Base-by-base conservation (phyloP, 2,797 vertebrate species). In the Rhinogobio ventralis region DNA sequence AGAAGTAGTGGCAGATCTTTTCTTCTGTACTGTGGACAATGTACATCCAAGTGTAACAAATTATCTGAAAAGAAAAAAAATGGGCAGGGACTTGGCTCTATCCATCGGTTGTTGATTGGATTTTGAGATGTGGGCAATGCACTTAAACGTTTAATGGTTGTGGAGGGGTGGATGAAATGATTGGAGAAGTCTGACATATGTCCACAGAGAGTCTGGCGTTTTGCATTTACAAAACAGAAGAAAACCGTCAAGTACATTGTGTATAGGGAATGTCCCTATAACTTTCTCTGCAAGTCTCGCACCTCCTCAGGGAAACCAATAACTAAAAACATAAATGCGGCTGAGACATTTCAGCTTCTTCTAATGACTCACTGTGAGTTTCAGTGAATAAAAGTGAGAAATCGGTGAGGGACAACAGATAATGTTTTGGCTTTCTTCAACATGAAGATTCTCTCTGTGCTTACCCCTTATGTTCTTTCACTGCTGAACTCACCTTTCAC, bases 241-340 rank as follows among this genome's bases (percentile, higher is more conserved):
- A 62, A 49, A 49, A 15, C 17, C 57, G 36, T 55, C 19, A 45
- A 77, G 46, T 36, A 36, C 23, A 57, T 4, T 11, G 25, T 67
- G 28, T 60, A 17, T 33, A 57, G 88, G 86, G 86, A 76, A 45
- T 84, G 83, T 84, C 79, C 88, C 81, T 46, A 33, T 51, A 68
- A 82, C 86, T 86, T 86, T 84, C 86, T 86, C 80, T 69, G 28
- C 8, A 15, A 49, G 45, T 67, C 72, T 64, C 25, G 64, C 45
- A 80, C 64, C 76, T 78, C 79, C 85, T 88, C 83, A 85, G 51
- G 42, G 53, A 86, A 86, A 81, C 45, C 3, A 80, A 83, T 81
- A 85, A 89, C 85, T 39, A 69, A 87, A 60, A 67, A 83, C 69
- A 57, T 55, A 75, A 82, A 68, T 64, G 79, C 20, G 19, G 19